A percentile compares a stretch with the other conserved stretches of the same genome.
These are phyloP conservation scores for Xenopus petersii DNA, from an alignment of 2,797 vertebrate genomes.

Conservation along the genomic window DNA sequence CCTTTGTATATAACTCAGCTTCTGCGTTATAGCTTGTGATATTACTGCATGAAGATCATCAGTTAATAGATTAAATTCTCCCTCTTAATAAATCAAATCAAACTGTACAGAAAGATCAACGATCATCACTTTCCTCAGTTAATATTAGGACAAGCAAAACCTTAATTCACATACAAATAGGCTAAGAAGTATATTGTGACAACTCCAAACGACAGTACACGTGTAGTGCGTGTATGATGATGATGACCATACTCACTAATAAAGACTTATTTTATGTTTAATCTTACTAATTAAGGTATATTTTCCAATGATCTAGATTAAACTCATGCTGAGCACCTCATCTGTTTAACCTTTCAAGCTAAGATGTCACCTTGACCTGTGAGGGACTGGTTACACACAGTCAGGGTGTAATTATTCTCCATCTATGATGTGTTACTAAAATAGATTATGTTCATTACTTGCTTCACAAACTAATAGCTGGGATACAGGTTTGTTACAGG, in stretches of 20 bases:
- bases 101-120: no score
- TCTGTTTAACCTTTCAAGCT: conserved; percentile 18
- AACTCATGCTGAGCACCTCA: neutral
- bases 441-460: conserved; percentile 14
- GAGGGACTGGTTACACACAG: conserved; percentile 1
- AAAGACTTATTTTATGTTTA: neutral
- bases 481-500: conserved; percentile 6
- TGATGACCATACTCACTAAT: neutral
- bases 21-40: no score
- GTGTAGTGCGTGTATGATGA: neutral
- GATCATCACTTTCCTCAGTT: no score
- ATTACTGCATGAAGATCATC: no score
- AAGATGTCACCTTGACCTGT: conserved; percentile 6
- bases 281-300: neutral
- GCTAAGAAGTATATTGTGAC: neutral
- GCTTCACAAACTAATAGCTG: conserved; percentile 19
- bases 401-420: neutral
- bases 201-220: neutral
- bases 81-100: no score
- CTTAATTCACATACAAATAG: neutral
- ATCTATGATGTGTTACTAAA: conserved; percentile 8
- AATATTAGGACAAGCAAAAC: no score
- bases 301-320: conserved; percentile 5
- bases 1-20: no score
- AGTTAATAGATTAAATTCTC: no score